Evolutionary conservation across 1,140 invertebrate species (phyloP), one percentile per base, ranked within the genome.

Genomic region (Drosophila tani): DNA sequence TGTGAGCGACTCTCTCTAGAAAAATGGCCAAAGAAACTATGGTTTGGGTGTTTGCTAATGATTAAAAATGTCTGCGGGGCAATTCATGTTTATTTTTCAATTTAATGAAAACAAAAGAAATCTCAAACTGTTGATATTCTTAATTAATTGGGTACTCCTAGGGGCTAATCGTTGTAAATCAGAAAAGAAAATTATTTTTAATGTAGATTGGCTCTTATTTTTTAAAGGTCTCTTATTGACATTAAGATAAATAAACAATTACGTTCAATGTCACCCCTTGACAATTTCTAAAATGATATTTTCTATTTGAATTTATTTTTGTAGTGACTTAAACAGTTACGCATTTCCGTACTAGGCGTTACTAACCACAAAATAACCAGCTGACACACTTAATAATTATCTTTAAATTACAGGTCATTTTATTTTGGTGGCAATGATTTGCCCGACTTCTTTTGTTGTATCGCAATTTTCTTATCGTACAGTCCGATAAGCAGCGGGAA

Each of bases 381-480:
- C 32, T 73, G 51, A 73, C 51, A 27, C 35, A 56, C 19, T 40
- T 38, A 2, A 21, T 9, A 70, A 29, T 32, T 46, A 71, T 57
- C 51, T 71, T 49, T 14, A 17, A 49, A 49, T 71, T 57, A 73
- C 69, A 67, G 2, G n/a, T 5, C 45, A 68, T 68, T 68, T 68
- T 69, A 69, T 68, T 35, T 51, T 43, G 46, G 64, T 68, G 29
- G 3, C 29, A 14, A 29, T 50, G 66, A 50, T 38, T 64, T 17
- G 41, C 11, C 43, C 32, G 32, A 29, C 43, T 66, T 41, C 35
- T 11, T 17, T 47, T 65, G 29, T 40, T 65, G 41, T 27, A 38
- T 68, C 5, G 24, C 17, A 19, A 68, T 27, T 51, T 68, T 24
- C 63, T 67, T 51, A 69, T 51, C 63, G 19, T 21, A 2, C 57